Evolutionary conservation across 1,140 invertebrate species (phyloP), one percentile per base, ranked within the genome.

Genomic region (Bombyx mandarina): DNA sequence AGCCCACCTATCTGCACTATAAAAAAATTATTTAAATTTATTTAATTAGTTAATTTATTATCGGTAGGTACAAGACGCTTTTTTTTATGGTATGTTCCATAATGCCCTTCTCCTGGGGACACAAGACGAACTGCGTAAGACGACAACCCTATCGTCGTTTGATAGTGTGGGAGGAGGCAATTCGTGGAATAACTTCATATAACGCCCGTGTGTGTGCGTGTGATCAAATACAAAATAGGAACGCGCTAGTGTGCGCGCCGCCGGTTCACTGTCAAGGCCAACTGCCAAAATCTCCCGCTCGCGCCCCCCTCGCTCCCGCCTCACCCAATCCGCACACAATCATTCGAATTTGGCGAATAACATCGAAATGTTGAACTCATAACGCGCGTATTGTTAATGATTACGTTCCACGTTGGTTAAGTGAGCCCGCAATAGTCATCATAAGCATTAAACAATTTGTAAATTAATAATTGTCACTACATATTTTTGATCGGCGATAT

Each of bases 211-310:
- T 49, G 53, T 56, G 56, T 74, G 76, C 82, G 73, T 80, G 79
- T 58, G 73, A 73, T 67, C 62, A 58, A 60, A 63, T 64, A 60
- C 69, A 68, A 56, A 62, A 65, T 65, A 61, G 55, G 57, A 52
- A n/a, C 56, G 22, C 46, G 52, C 45, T 55, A 61, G 75, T 80
- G 75, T 79, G 78, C 65, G 77, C 64, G 79, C 79, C 78, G 81
- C 77, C 83, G 75, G 83, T 86, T 84, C 81, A 86, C 79, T 86
- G 83, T 82, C 83, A 86, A 86, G 83, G 83, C 83, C 81, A 86
- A 81, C 83, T 67, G 77, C 83, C 83, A 80, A 86, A 86, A 83
- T 78, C 84, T 71, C 80, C 76, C 74, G 75, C 76, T 67, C 66
- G 67, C 63, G 70, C 73, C 75, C 72, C 72, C 68, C 71, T 67